Evolutionary conservation across 23 tunicate species (phyloP).

Genomic region (Ascidia mentula): DNA sequence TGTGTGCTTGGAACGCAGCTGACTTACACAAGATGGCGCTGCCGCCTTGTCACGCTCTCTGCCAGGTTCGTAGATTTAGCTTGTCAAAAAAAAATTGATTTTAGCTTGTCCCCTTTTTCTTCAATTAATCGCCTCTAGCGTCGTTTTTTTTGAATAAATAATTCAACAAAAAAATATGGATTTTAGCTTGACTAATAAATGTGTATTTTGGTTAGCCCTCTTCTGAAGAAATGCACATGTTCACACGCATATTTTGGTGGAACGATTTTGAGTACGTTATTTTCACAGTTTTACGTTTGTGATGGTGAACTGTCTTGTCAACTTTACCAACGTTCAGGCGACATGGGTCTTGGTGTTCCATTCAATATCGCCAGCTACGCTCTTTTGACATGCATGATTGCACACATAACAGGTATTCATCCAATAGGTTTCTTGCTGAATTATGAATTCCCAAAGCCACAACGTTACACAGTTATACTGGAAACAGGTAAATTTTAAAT

Average conservation of each 20-base stretch:
- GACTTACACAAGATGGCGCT: conserved; percentile 86
- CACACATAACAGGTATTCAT: conserved; percentile 81
- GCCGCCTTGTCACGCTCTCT: conserved; percentile 94
- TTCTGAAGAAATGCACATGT: not conserved
- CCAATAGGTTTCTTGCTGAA: too few species aligned
- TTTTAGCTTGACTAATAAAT: not conserved
- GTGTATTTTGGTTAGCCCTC: not conserved
- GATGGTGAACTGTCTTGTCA: conserved; percentile 95
- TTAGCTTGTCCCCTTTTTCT: not conserved
- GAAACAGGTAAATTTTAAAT: too few species aligned
- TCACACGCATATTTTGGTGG: not conserved
- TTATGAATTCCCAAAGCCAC: too few species aligned
- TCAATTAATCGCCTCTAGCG: not conserved
- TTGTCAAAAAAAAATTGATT: too few species aligned
- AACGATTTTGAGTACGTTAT: too few species aligned
- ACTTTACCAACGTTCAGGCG: conserved; percentile 92
- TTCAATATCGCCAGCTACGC: conserved; percentile 98
- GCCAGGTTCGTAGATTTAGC: conserved; percentile 63
- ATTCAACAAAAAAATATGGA: not conserved
- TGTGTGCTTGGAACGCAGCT: conserved; percentile 93
- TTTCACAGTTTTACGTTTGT: conserved; percentile 76
- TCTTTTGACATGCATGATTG: conserved; percentile 92
- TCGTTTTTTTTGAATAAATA: too few species aligned
- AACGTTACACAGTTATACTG: too few species aligned
- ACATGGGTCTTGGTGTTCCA: conserved; percentile 99